Base-by-base conservation (phyloP, 2,113 vertebrate species). In the Xiphias gladius region DNA sequence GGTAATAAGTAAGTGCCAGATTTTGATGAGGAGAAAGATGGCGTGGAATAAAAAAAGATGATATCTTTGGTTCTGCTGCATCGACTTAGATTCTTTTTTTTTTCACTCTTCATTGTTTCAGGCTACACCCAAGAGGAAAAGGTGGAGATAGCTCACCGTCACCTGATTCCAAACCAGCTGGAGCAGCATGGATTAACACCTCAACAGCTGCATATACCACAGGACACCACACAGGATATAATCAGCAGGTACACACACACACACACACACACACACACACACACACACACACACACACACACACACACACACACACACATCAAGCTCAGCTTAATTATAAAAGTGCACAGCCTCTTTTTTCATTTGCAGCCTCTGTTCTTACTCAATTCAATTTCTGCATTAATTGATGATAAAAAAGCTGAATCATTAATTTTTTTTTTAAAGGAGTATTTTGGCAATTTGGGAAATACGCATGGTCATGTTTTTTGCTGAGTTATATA, bases 61-160 rank as follows among this genome's bases (percentile, higher is more conserved):
- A 7, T 48, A 17, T 17, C 46, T 61, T 16, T 19, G 2, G 13
- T 16, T 41, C 6, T 39, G 17, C 30, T 66, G 17, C 41, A 48
- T 20, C 3, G 28, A 48, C 14, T 17, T 4, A 48, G 4, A 19
- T 20, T 50, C 17, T 50, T 7, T 52, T 22, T 54, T 30, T 11
- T 20, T 30, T 26, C n/a, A 13, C 1, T 30, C 6, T 37, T 1
- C 3, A 2, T 24, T 17, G 55, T 87, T 88, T 4, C 87, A 99
- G 98, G 98, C 8, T 99, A 99, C 87, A 99, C 97, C 1, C 97
- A 98, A 83, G 98, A 99, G 85, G 98, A 99, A 91, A 99, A 98
- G 93, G 94, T 97, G 41, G 97, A 99, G 95, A 99, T 99, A n/a
- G 97, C 98, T 41, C 97, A 99, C 76, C 95, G 98, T 32, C 98